Evolutionary conservation across 2,888 invertebrate genomes (phyloP).

Genomic region (Cephus pygmeus): DNA sequence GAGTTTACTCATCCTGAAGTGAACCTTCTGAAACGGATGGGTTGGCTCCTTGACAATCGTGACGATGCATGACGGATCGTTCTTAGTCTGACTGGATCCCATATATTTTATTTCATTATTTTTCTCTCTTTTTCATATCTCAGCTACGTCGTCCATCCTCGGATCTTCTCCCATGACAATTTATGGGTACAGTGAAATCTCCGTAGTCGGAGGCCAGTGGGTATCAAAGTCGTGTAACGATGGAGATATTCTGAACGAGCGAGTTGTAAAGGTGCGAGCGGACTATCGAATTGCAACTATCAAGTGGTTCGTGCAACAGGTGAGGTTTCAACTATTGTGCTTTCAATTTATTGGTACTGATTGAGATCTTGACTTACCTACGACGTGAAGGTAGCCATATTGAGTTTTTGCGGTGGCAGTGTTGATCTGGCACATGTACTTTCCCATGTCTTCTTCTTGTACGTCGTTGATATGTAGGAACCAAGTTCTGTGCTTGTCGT

Average conservation of each 20-base stretch:
- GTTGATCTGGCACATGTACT: slow-evolving; percentile 96
- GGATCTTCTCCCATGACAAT: not conserved
- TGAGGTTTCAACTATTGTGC: not conserved
- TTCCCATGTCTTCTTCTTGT: slow-evolving; percentile 89
- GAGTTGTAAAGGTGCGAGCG: not conserved
- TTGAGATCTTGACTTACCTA: slow-evolving; percentile 74
- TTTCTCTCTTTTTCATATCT: slow-evolving; percentile 20
- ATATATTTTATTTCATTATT: not conserved
- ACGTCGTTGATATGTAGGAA: slow-evolving; percentile 93
- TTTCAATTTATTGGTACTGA: not conserved
- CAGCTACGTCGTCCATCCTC: not conserved
- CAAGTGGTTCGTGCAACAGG: not conserved
- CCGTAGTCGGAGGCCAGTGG: not conserved
- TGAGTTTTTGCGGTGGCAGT: slow-evolving; percentile 93
- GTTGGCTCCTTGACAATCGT: not conserved
- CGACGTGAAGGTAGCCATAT: slow-evolving; percentile 91
- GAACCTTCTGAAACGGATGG: not conserved
- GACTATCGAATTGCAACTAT: not conserved
- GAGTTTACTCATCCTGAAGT: not conserved
- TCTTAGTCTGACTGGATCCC: slow-evolving; percentile 7
- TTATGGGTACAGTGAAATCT: not conserved
- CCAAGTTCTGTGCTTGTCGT: slow-evolving; percentile 94
- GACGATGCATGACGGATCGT: not conserved
- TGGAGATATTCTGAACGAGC: not conserved
- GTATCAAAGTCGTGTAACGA: not conserved